phyloP scores from a whole-genome alignment of 1,140 invertebrate species.

The Zaprionus lachaisei region DNA sequence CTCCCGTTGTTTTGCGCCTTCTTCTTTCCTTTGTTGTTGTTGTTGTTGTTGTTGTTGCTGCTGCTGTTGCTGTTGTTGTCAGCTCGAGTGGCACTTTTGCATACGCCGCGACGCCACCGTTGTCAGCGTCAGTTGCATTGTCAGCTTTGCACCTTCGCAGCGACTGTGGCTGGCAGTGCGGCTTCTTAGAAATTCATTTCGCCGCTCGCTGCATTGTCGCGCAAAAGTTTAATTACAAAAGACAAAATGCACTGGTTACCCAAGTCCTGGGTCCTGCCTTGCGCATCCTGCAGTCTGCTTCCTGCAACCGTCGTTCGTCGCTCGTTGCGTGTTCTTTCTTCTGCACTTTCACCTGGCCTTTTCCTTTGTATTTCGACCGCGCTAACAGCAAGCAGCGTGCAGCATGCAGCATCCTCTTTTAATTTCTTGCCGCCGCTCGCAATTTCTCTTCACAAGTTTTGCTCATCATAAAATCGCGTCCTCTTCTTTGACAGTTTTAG shows the following conservation, averaged over 20 bases:
- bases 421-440: constrained; percentile 65
- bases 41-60: constrained; percentile 3
- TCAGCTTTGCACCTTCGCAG: constrained; percentile 51
- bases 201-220: constrained; percentile 39
- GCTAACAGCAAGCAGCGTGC: background rate
- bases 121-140: constrained; percentile 50
- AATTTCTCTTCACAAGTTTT: constrained; percentile 75
- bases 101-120: constrained; percentile 30
- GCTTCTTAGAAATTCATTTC: constrained; percentile 64
- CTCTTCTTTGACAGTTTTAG: constrained; percentile 73
- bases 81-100: constrained; percentile 53
- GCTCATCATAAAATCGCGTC: constrained; percentile 71
- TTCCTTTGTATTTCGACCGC: background rate
- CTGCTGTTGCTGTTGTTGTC: constrained; percentile 13
- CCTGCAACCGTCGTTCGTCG: background rate
- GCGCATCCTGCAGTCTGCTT: background rate
- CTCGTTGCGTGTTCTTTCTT: background rate
- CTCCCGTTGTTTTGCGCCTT: background rate
- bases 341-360: constrained; percentile 68
- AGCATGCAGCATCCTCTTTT: constrained; percentile 58
- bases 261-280: background rate
- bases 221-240: constrained; percentile 78
- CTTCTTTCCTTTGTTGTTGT: background rate
- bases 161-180: constrained; percentile 13
- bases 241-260: constrained; percentile 60